These are phyloP conservation scores for Tinea semifulvella DNA, from an alignment of 2,888 invertebrate species.

Conservation along the genomic window DNA sequence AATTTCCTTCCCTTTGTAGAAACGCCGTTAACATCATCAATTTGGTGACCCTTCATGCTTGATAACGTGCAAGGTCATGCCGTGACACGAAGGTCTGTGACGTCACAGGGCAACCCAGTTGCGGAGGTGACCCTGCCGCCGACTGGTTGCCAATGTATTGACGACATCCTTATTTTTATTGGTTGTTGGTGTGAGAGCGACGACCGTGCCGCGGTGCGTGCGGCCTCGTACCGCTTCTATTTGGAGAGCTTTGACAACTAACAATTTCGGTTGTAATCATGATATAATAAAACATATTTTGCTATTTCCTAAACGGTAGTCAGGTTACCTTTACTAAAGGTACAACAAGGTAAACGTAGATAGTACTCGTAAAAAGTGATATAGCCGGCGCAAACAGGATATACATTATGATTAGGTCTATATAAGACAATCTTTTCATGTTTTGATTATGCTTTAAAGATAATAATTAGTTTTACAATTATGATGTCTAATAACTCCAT, in stretches of 20 bases:
- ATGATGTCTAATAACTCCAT: background rate
- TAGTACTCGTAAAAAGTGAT: no score
- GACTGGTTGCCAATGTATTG: constrained; percentile 56
- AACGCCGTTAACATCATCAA: no score
- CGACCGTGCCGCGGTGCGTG: constrained; percentile 58
- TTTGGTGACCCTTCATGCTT: background rate
- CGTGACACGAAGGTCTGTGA: no score
- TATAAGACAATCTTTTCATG: no score
- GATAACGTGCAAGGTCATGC: constrained; percentile 14
- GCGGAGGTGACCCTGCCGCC: constrained; percentile 48
- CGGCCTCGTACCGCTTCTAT: constrained; percentile 48
- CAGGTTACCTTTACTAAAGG: no score
- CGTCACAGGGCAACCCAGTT: constrained; percentile 29
- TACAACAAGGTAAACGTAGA: no score
- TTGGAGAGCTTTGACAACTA: constrained; percentile 20
- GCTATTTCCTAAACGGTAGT: no score
- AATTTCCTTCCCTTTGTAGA: no score
- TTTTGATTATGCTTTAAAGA: constrained; percentile 3
- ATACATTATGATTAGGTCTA: no score
- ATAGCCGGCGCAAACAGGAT: constrained; percentile 4
- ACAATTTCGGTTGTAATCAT: background rate
- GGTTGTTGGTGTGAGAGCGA: constrained; percentile 52
- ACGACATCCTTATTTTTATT: constrained; percentile 67
- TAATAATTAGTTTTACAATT: no score
- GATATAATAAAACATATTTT: background rate